Percentiles rank a stretch among this genome's conserved stretches.
phyloP scores from a whole-genome alignment of 2,888 invertebrate species.

The Orchesella flavescens region DNA sequence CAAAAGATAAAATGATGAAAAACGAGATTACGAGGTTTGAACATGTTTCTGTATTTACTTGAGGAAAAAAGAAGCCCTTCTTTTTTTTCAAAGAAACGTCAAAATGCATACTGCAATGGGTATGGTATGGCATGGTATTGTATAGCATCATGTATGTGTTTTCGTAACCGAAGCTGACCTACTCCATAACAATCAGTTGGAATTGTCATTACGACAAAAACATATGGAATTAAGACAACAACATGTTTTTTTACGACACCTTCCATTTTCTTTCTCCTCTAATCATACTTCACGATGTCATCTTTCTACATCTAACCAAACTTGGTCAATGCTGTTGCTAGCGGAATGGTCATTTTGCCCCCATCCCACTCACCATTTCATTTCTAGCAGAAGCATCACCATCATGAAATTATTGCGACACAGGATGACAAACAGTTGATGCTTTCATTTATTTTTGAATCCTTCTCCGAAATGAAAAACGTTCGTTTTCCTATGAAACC shows the following conservation, averaged over 20 bases:
- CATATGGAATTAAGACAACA: not conserved
- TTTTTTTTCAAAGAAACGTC: not conserved
- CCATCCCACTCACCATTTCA: too few relatives aligned
- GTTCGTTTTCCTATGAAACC: too few relatives aligned
- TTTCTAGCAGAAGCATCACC: too few relatives aligned
- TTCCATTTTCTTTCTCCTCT: not conserved
- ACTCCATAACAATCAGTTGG: constrained; percentile 10
- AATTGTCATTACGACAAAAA: constrained; percentile 21
- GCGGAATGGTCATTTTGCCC: too few relatives aligned
- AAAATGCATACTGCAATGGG: not conserved
- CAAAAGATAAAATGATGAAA: constrained; percentile 53
- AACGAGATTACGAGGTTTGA: constrained; percentile 41
- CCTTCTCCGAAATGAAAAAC: too few relatives aligned
- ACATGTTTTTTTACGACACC: constrained; percentile 17
- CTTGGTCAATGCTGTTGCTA: too few relatives aligned
- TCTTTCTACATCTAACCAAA: too few relatives aligned
- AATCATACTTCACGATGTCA: too few relatives aligned
- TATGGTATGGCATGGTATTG: not conserved
- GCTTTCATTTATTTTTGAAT: too few relatives aligned
- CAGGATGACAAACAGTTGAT: too few relatives aligned
- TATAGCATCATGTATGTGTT: not conserved
- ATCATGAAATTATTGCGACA: too few relatives aligned
- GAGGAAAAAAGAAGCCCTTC: too few relatives aligned
- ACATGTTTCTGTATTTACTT: not conserved
- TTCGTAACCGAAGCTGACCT: constrained; percentile 37